Conservation (phyloP, 35 echinoderm and acorn worm genomes). For the Anneissia japonica region DNA sequence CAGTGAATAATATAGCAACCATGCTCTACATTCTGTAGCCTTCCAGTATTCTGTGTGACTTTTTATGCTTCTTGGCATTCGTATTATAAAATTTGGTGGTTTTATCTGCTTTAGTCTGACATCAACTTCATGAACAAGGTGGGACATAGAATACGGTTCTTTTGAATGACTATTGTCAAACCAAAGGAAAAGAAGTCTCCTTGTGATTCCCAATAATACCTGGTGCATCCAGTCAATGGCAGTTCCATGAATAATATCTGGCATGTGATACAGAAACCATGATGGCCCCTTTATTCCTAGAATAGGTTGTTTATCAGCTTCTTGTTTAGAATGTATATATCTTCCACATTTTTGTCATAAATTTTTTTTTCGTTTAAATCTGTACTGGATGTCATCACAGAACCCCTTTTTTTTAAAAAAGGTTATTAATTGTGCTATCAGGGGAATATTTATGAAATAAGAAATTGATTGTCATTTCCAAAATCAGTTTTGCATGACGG, state of each 20-base stretch:
- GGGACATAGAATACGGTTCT: conserved; percentile 12
- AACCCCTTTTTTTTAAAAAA: no score
- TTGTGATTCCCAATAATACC: conserved; percentile 9
- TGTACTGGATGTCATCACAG: no score
- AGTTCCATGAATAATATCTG: conserved; percentile 21
- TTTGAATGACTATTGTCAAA: conserved; percentile 3
- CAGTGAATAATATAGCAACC: conserved; percentile 53
- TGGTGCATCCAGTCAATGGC: conserved; percentile 44
- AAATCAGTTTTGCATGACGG: no score
- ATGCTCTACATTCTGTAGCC: conserved; percentile 63
- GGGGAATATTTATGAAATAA: no score
- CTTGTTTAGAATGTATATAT: no score
- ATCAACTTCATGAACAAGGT: conserved; percentile 1
- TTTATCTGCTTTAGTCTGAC: conserved; percentile 5
- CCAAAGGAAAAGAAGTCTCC: conserved; percentile 20
- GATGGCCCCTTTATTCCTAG: conserved; percentile 47
- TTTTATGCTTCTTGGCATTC: conserved; percentile 44
- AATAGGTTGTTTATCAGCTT: no score
- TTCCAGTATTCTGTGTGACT: conserved; percentile 65
- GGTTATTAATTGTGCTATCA: no score
- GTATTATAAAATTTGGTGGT: conserved; percentile 63
- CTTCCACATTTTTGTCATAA: no score
- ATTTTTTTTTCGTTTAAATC: no score
- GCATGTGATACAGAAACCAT: conserved; percentile 22
- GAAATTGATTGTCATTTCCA: no score